Conservation (phyloP, 2,888 invertebrate genomes). For the Pseudococcus viburni region DNA sequence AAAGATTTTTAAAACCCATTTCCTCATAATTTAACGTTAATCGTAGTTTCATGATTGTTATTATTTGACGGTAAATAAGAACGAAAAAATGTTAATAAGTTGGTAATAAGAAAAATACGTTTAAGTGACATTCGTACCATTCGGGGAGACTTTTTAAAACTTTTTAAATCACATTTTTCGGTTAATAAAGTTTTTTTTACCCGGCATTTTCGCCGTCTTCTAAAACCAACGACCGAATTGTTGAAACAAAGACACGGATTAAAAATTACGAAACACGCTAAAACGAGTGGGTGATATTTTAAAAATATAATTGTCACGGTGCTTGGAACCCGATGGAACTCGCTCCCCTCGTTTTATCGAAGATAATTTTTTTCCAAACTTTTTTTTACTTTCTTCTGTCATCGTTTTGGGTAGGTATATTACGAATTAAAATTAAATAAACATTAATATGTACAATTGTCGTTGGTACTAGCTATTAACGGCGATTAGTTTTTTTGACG, state of each 20-base stretch:
- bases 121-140: slow-evolving; percentile 63
- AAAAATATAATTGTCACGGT: slow-evolving; percentile 66
- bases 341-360: slow-evolving; percentile 38
- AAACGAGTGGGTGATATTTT: slow-evolving; percentile 58
- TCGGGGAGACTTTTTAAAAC: slow-evolving; percentile 57
- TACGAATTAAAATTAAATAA: slow-evolving; percentile 59
- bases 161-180: slow-evolving; percentile 64
- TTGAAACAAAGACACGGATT: slow-evolving; percentile 61
- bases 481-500: slow-evolving; percentile 56
- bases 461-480: slow-evolving; percentile 55
- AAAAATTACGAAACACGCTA: slow-evolving; percentile 63
- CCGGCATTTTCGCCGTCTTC: slow-evolving; percentile 33
- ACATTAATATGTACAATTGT: slow-evolving; percentile 56
- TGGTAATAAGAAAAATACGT: slow-evolving; percentile 43
- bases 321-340: slow-evolving; percentile 66
- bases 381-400: slow-evolving; percentile 40
- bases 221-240: slow-evolving; percentile 40
- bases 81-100: slow-evolving; percentile 54
- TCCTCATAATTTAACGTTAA: slow-evolving; percentile 62
- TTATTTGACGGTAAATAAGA: slow-evolving; percentile 14
- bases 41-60: slow-evolving; percentile 58
- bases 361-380: slow-evolving; percentile 33
- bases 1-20: not conserved
- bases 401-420: not conserved
- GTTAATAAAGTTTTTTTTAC: slow-evolving; percentile 58